Conservation (phyloP, 2,113 vertebrate genomes). For the Egretta garzetta region DNA sequence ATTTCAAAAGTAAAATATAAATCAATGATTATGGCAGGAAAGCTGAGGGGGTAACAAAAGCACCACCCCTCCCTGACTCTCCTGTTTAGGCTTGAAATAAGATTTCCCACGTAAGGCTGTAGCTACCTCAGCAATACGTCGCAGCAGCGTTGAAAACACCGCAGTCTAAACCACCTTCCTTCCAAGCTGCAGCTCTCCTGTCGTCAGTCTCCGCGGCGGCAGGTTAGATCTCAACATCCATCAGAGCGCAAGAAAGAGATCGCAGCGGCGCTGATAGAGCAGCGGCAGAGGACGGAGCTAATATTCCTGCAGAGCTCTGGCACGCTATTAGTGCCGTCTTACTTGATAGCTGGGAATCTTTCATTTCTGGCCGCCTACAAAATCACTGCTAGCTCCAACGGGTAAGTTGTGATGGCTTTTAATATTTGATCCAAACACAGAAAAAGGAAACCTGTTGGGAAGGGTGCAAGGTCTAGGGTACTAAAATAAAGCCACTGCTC, state of each 20-base stretch:
- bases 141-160: too few species aligned
- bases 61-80: fast-evolving
- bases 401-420: too few species aligned
- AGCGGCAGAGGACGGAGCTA: neutral
- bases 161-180: neutral
- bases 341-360: neutral
- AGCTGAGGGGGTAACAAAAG: neutral
- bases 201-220: neutral
- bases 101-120: neutral
- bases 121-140: neutral
- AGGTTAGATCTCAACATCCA: neutral
- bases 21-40: neutral
- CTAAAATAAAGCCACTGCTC: neutral
- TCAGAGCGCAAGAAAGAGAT: neutral
- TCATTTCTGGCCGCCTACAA: neutral
- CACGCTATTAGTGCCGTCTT: fast-evolving
- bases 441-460: neutral
- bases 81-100: neutral
- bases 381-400: neutral
- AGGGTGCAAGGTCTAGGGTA: neutral
- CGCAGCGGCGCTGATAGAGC: neutral
- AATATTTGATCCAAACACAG: neutral
- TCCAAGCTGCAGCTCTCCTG: neutral
- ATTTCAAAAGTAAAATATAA: too few species aligned
- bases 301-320: neutral